Percentiles rank a stretch among this genome's conserved stretches.
These are phyloP conservation scores for Strigamia maritima DNA, from an alignment of 2,888 invertebrate genomes.

Conservation along the genomic window DNA sequence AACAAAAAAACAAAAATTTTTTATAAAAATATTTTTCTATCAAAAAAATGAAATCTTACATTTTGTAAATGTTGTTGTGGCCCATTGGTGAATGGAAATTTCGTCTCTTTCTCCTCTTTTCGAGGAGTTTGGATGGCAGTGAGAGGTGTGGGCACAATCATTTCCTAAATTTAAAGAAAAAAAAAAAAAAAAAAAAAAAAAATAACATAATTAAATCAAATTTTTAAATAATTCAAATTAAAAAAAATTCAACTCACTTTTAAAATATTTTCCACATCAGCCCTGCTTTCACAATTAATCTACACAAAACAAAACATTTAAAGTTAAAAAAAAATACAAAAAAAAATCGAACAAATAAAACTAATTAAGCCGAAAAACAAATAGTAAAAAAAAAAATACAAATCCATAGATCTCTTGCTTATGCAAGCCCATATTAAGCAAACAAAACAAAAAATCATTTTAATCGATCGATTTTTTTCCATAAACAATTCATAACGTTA, in stretches of 20 bases:
- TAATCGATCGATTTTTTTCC: too few relatives aligned
- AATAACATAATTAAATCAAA: not conserved
- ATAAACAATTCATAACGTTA: too few relatives aligned
- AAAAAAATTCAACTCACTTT: not conserved
- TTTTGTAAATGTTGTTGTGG: not conserved
- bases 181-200: not conserved
- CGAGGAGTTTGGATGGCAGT: constrained; percentile 40
- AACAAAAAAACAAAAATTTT: not conserved
- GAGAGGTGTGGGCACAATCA: constrained; percentile 41
- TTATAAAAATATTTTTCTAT: not conserved
- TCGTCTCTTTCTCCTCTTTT: constrained; percentile 40
- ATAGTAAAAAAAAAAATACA: too few relatives aligned
- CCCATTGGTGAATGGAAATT: constrained; percentile 39
- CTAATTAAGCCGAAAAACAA: too few relatives aligned
- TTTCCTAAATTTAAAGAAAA: constrained; percentile 39
- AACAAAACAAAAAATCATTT: too few relatives aligned
- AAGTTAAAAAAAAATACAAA: too few relatives aligned
- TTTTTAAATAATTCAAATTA: not conserved
- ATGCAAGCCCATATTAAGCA: too few relatives aligned
- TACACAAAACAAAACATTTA: not conserved
- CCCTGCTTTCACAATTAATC: not conserved
- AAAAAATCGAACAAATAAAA: not conserved
- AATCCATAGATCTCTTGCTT: too few relatives aligned
- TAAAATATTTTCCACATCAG: constrained; percentile 35
- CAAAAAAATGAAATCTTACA: too few relatives aligned